Conservation (phyloP, 1,140 invertebrate genomes). For the Capitella teleta region DNA sequence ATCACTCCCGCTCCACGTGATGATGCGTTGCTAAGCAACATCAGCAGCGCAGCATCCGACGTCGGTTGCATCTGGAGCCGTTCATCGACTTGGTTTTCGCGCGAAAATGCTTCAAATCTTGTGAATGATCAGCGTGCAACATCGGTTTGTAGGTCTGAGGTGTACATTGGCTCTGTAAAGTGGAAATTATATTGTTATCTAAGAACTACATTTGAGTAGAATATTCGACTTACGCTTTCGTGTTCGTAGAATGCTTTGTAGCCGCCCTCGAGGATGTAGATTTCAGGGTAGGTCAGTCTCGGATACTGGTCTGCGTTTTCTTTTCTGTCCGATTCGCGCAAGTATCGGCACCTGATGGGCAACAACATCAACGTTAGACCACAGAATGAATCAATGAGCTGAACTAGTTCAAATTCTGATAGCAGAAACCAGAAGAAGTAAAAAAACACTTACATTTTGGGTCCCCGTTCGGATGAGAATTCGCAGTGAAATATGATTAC, state of each 20-base stretch:
- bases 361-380: too few species aligned
- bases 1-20: too few species aligned
- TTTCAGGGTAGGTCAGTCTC: slow-evolving; percentile 76
- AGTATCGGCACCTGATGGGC: slow-evolving; percentile 65
- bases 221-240: too few species aligned
- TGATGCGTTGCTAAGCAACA: too few species aligned
- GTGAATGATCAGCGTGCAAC: slow-evolving; percentile 61
- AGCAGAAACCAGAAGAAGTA: too few species aligned
- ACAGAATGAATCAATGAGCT: too few species aligned
- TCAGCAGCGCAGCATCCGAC: too few species aligned
- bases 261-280: slow-evolving; percentile 87
- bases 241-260: slow-evolving; percentile 85
- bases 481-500: slow-evolving; percentile 96
- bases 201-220: too few species aligned
- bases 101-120: slow-evolving; percentile 61
- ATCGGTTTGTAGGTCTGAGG: slow-evolving; percentile 67
- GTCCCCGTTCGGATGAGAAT: slow-evolving; percentile 89
- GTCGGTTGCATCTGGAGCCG: too few species aligned
- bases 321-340: slow-evolving; percentile 71
- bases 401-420: too few species aligned
- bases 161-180: slow-evolving; percentile 53
- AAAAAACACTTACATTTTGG: too few species aligned
- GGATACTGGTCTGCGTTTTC: slow-evolving; percentile 78
- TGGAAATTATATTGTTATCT: too few species aligned
- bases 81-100: slow-evolving; percentile 62